Base-by-base conservation (phyloP, 2,113 vertebrate species). In the Oceanites oceanicus region DNA sequence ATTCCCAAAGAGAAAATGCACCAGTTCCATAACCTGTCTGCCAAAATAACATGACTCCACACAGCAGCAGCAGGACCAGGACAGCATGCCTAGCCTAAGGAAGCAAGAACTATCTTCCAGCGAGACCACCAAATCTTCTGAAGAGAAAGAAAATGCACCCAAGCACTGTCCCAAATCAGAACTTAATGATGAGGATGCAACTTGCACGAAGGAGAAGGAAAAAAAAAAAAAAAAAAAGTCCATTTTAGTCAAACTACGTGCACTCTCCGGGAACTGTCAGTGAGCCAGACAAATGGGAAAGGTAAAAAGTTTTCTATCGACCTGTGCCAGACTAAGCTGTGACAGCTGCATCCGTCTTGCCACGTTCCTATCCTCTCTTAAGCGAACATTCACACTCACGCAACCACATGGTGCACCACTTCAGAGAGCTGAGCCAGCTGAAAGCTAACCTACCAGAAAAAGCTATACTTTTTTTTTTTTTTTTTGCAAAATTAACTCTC, bases 161-260 rank as follows among this genome's bases (percentile, higher is more conserved):
- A 68, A 63, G 10, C 16, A 47, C 32, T 38, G 15, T 19, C 17
- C 22, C 40, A 73, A 62, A 83, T 32, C 23, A 58, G 12, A 58
- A 58, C 15, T 65, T 17, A 63, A 5, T 15, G 25, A 36, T 13
- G 3, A 70, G 16, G 21, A 55, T 52, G 76, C 32, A 82, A 42
- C 8, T 15, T 23, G n/a, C 15, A 68, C 17, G 67, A 1, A n/a
- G 9, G 0, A 40, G 6, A 4, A 13, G 17, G 6, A 19, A 15
- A 15, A 52, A 49, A 22, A 21, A 19, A 15, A 15, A 52, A 49
- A 22, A 21, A 68, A 73, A 1, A 45, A 15, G 38, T 16, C 8
- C 4, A 0, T 29, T 61, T 38, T 15, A 76, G 29, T 34, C 32
- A 81, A 86, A 38, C 15, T 18, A 49, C 2, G 1, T 5, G 6